These are phyloP conservation scores for Zaprionus nigranus DNA, from an alignment of 1,140 invertebrate genomes.

Conservation along the genomic window DNA sequence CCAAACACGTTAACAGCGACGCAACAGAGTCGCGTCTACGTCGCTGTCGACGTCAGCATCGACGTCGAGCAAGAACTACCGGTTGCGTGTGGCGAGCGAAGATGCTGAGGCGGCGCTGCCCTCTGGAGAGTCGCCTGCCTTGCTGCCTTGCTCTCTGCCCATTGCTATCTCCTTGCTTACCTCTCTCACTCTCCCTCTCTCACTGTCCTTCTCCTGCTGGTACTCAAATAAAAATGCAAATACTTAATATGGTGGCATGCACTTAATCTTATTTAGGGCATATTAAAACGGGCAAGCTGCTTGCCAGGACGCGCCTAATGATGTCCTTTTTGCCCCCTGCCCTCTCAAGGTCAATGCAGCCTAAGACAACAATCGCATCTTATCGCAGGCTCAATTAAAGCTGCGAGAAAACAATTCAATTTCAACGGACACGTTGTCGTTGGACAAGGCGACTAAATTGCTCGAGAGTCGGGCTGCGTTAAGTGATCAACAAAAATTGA, in stretches of 20 bases:
- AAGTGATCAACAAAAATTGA: not conserved
- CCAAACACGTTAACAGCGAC: constrained; percentile 61
- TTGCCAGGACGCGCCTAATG: constrained; percentile 53
- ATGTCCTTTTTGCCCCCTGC: constrained; percentile 28
- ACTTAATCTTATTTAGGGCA: constrained; percentile 77
- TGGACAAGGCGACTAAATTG: not conserved
- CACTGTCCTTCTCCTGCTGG: not conserved
- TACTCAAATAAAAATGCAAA: constrained; percentile 69
- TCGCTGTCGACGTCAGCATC: constrained; percentile 18
- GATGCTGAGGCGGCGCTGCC: constrained; percentile 45
- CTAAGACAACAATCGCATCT: not conserved
- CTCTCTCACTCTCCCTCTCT: constrained; percentile 2
- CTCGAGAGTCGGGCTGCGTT: not conserved
- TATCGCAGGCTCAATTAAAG: constrained; percentile 33
- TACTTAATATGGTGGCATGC: constrained; percentile 62
- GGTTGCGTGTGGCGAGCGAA: constrained; percentile 56
- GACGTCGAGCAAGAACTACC: constrained; percentile 62
- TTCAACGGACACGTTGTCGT: not conserved
- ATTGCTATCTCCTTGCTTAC: too few species aligned
- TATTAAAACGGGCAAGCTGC: constrained; percentile 63
- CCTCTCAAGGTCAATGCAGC: constrained; percentile 1
- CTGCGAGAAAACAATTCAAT: constrained; percentile 11
- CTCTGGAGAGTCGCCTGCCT: not conserved
- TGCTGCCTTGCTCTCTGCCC: constrained; percentile 13
- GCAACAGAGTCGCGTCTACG: constrained; percentile 50